These are phyloP conservation scores for Alviniconcha strummeri DNA, from an alignment of 2,888 invertebrate genomes.

Conservation along the genomic window DNA sequence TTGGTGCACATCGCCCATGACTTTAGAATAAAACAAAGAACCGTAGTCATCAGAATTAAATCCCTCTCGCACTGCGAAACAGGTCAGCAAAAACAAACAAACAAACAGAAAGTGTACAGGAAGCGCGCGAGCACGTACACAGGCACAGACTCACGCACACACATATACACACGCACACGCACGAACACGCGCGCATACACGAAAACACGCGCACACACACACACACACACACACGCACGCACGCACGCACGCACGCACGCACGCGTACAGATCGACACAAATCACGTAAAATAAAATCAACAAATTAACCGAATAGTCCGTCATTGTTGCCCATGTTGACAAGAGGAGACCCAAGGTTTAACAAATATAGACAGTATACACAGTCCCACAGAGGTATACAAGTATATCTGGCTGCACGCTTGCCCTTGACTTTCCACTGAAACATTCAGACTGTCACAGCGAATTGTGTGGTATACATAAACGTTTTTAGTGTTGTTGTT, in stretches of 20 bases:
- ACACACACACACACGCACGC: background rate
- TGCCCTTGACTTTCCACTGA: no score
- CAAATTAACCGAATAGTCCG: no score
- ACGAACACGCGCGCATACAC: background rate
- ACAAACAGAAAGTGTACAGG: background rate
- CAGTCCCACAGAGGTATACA: no score
- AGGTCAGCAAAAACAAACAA: background rate
- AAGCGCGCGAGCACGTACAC: background rate
- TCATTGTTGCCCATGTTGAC: no score
- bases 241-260: background rate
- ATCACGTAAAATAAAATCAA: no score
- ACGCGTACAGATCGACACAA: background rate
- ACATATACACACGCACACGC: background rate
- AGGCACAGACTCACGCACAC: background rate
- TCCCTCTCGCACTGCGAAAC: background rate
- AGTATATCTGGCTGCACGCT: no score
- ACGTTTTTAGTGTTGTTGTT: no score
- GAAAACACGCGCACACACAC: constrained; percentile 1
- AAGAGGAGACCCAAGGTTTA: no score
- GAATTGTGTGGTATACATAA: no score
- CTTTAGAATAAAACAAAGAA: background rate
- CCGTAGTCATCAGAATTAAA: background rate
- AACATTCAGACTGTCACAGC: no score
- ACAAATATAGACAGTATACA: no score
- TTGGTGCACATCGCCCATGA: background rate